A percentile compares a stretch with the other conserved stretches of the same genome.
Evolutionary conservation across 2,888 invertebrate species (phyloP).

Genomic region (Trachelus tabidus): DNA sequence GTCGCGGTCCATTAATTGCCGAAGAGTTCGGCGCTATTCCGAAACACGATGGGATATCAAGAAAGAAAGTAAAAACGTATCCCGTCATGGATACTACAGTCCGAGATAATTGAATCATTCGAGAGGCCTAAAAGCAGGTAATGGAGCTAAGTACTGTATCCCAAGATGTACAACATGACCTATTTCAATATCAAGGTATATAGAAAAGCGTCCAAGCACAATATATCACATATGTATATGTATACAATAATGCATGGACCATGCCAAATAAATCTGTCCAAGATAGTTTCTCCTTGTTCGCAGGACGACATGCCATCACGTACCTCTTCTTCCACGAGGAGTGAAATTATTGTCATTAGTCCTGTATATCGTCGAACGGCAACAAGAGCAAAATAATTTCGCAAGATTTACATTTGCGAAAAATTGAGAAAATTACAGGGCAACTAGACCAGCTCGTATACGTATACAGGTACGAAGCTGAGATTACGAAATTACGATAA

Average conservation of each 20-base stretch:
- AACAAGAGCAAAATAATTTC: background rate
- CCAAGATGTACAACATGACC: background rate
- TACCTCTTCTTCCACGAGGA: slow-evolving; percentile 22
- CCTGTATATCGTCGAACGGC: slow-evolving; percentile 14
- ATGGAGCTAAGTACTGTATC: background rate
- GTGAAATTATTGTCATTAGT: slow-evolving; percentile 34
- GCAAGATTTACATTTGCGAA: slow-evolving; percentile 1
- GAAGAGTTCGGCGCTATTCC: slow-evolving; percentile 1
- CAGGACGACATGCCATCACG: slow-evolving; percentile 33
- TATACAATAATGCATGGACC: background rate
- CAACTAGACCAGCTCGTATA: background rate
- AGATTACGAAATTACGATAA: slow-evolving; percentile 38
- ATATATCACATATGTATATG: background rate
- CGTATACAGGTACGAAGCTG: background rate
- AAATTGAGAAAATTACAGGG: slow-evolving; percentile 14
- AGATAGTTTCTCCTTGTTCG: background rate
- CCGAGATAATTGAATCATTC: background rate
- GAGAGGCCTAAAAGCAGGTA: background rate
- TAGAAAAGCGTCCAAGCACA: background rate
- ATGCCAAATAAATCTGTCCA: background rate
- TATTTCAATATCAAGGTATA: background rate
- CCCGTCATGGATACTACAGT: background rate
- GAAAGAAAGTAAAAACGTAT: background rate
- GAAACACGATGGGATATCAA: slow-evolving; percentile 6
- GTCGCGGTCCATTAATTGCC: slow-evolving; percentile 44